A percentile compares a stretch with the other conserved stretches of the same genome.
These are phyloP conservation scores for Sciurus vulgaris DNA, from an alignment of 2,797 vertebrate genomes.

Conservation along the genomic window DNA sequence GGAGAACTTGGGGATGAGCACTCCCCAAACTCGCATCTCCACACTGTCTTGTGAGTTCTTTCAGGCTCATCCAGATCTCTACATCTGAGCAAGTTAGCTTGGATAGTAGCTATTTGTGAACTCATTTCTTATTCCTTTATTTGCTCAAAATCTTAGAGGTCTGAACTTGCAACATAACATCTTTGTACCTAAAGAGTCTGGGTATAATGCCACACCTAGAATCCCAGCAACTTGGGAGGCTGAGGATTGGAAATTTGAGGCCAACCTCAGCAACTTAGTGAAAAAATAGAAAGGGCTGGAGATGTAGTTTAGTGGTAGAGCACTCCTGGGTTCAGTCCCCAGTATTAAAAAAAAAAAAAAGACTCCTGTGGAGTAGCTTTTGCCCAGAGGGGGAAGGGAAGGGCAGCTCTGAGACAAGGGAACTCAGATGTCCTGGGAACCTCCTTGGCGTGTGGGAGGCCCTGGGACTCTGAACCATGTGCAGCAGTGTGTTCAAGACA, in stretches of 20 bases:
- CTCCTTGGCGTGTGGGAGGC: background rate
- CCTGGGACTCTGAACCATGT: background rate
- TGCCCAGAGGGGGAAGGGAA: background rate
- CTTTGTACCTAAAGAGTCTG: background rate
- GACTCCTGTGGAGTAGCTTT: background rate
- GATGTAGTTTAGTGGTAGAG: no score
- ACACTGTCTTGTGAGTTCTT: background rate
- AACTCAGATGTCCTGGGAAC: background rate
- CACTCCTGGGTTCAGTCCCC: no score
- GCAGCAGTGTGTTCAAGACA: background rate
- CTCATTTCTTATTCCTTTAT: constrained; percentile 6
- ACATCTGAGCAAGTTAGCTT: background rate
- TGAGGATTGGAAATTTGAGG: no score
- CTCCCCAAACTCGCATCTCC: background rate
- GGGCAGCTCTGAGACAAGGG: background rate
- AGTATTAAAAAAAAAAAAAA: background rate
- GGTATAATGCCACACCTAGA: background rate
- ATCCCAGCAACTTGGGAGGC: no score
- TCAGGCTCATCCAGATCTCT: background rate
- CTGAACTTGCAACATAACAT: constrained; percentile 49
- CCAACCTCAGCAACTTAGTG: no score
- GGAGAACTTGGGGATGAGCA: background rate
- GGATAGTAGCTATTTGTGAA: constrained; percentile 9
- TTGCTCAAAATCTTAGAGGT: constrained; percentile 34
- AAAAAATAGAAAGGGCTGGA: no score